phyloP scores from a whole-genome alignment of 2,888 invertebrate genomes.

The Cataglyphis rosenhaueri region DNA sequence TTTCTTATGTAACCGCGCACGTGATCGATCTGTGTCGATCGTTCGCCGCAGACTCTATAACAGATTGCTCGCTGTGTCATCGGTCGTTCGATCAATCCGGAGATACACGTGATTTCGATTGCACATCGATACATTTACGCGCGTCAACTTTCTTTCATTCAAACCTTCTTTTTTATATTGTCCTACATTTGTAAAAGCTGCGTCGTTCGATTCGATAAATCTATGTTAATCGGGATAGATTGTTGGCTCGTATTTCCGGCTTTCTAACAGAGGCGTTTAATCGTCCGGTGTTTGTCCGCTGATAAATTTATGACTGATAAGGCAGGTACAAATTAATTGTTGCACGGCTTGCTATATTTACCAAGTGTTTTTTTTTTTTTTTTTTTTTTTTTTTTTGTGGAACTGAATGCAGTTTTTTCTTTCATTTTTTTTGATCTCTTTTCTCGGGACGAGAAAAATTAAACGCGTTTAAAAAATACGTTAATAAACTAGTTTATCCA shows the following conservation, averaged over 20 bases:
- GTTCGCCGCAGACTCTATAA: constrained; percentile 34
- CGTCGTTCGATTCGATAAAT: constrained; percentile 26
- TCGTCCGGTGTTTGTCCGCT: constrained; percentile 11
- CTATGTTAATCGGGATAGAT: constrained; percentile 20
- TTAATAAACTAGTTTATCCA: constrained; percentile 15
- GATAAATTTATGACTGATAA: constrained; percentile 27
- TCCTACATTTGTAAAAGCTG: not conserved
- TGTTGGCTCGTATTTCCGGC: constrained; percentile 12
- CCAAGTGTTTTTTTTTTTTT: not conserved
- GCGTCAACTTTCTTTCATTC: constrained; percentile 1
- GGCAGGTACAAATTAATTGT: constrained; percentile 4
- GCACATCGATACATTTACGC: not conserved
- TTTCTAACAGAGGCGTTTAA: not conserved
- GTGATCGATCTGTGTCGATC: constrained; percentile 63
- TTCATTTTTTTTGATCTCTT: not conserved
- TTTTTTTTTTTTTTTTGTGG: not conserved
- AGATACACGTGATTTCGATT: constrained; percentile 12
- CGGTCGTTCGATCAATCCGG: not conserved
- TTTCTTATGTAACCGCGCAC: constrained; percentile 71
- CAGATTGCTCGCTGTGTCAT: not conserved
- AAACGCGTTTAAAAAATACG: not conserved
- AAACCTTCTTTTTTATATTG: not conserved
- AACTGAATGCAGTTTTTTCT: not conserved
- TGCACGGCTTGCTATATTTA: not conserved
- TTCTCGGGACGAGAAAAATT: not conserved